Evolutionary conservation across 2,888 invertebrate genomes (phyloP).

Genomic region (Drosophila nr. fundita): DNA sequence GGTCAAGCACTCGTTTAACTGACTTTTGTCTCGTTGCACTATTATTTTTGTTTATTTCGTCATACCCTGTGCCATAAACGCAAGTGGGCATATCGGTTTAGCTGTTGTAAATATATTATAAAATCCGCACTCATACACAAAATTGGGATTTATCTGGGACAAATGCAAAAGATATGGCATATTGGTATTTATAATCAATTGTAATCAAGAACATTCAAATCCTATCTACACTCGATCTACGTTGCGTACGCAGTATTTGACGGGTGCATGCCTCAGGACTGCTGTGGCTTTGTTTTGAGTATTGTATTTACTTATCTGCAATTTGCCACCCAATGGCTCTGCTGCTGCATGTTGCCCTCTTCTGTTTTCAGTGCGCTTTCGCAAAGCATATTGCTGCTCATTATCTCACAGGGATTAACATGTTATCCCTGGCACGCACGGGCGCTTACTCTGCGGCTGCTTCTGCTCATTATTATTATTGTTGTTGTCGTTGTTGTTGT

Average conservation of each 20-base stretch:
- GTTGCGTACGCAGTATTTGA: not conserved
- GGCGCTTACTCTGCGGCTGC: slow-evolving; percentile 36
- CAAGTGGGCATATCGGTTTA: not conserved
- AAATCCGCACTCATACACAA: not conserved
- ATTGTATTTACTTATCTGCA: slow-evolving; percentile 32
- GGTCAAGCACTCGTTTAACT: not conserved
- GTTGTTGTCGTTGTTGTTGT: slow-evolving; percentile 18
- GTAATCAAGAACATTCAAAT: not conserved
- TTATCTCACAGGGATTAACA: slow-evolving; percentile 76
- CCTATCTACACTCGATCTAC: not conserved
- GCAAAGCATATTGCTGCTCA: slow-evolving; percentile 68
- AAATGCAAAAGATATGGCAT: not conserved
- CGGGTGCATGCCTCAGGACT: not conserved
- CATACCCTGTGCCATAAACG: not conserved
- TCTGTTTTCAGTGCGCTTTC: slow-evolving; percentile 25
- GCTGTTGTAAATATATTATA: not conserved
- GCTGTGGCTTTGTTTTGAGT: not conserved
- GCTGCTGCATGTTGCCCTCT: not conserved
- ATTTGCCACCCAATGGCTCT: slow-evolving; percentile 39
- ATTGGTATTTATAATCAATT: not conserved
- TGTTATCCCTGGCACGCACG: slow-evolving; percentile 74
- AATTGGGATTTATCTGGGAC: not conserved
- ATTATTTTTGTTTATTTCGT: not conserved
- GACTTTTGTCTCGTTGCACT: not conserved
- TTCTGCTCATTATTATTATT: slow-evolving; percentile 39